phyloP scores from a whole-genome alignment of 2,888 invertebrate genomes.

The Eugnorisma glareosa region DNA sequence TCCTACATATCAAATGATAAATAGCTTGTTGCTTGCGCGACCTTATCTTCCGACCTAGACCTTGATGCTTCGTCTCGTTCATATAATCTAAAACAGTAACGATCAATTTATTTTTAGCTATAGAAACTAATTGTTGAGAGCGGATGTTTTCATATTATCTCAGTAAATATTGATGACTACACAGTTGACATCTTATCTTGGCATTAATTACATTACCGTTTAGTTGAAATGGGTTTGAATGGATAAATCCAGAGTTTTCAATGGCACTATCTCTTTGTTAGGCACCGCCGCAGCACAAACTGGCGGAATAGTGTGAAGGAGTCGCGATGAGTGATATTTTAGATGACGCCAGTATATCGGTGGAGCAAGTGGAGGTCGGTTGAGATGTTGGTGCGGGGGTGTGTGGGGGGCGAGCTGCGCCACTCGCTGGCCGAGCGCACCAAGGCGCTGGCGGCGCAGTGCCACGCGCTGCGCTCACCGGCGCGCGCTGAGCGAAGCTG shows the following conservation, averaged over 20 bases:
- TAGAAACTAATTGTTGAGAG: slow-evolving; percentile 37
- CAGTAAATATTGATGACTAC: slow-evolving; percentile 22
- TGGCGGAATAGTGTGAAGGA: slow-evolving; percentile 36
- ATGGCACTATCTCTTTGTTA: slow-evolving; percentile 43
- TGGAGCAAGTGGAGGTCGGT: slow-evolving; percentile 76
- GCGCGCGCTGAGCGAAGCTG: slow-evolving; percentile 80
- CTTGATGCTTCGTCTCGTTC: slow-evolving; percentile 74
- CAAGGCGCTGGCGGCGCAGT: slow-evolving; percentile 88
- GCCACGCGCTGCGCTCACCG: slow-evolving; percentile 87
- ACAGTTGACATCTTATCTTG: slow-evolving; percentile 58
- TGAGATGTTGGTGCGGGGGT: slow-evolving; percentile 88
- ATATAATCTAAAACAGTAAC: slow-evolving; percentile 67
- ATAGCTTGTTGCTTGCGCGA: slow-evolving; percentile 62
- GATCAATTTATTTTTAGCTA: slow-evolving; percentile 64
- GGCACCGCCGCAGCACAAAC: slow-evolving; percentile 39
- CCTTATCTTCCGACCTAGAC: slow-evolving; percentile 80
- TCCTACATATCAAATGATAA: slow-evolving; percentile 59
- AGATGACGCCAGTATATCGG: slow-evolving; percentile 66
- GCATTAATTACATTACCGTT: slow-evolving; percentile 69
- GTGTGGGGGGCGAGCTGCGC: slow-evolving; percentile 86
- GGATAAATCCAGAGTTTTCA: slow-evolving; percentile 14
- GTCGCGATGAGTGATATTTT: slow-evolving; percentile 70
- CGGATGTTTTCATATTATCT: slow-evolving; percentile 40
- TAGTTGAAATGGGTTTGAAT: slow-evolving; percentile 15
- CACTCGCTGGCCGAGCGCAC: slow-evolving; percentile 89